Evolutionary conservation across 1,140 invertebrate species (phyloP), one percentile per base, ranked within the genome.

Genomic region (Bombus confusus): DNA sequence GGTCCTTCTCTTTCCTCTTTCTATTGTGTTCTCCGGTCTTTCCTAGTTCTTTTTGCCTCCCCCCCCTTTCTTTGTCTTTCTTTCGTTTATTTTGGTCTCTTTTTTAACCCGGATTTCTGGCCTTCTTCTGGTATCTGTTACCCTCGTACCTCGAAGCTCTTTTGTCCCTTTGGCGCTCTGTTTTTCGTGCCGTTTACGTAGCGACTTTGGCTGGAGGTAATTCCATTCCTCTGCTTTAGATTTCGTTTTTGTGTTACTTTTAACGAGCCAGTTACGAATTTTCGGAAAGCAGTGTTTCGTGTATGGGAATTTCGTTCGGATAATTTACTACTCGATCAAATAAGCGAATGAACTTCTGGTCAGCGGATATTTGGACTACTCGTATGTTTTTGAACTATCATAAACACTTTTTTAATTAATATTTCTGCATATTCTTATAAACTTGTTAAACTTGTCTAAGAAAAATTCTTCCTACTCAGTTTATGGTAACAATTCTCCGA

Each of bases 1-100:
- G 41, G 62, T 75, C 80, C 62, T 52, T 72, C 76, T 41, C 77
- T 72, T 47, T 37, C 75, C 43, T 37, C 78, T 13, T 25, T 74
- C 78, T 31, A 80, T 80, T 74, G 57, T 85, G 31, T 18, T 64
- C n/a, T 6, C 12, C 22, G 6, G 18, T 57, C 9, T 31, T 37
- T 22, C 10, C 31, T 47, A 59, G 15, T 25, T 62, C 13, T 13
- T 37, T 69, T 66, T 71, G 4, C 25, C 41, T 43, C 28, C 34
- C 22, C 4, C n/a, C 28, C 13, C 13, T 34, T 22, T 31, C 41
- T 22, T 34, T 10, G 15, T 41, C 28, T n/a, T 43, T 41, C 41
- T 47, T 25, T 39, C 34, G 57, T 41, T 64, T 15, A 18, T 73
- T n/a, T n/a, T n/a, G 28, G 28, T 9, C 25, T 69, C 28, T 68